A percentile compares a stretch with the other conserved stretches of the same genome.
Conservation (phyloP, 1,140 invertebrate species). For the Schlechtendalia chinensis region DNA sequence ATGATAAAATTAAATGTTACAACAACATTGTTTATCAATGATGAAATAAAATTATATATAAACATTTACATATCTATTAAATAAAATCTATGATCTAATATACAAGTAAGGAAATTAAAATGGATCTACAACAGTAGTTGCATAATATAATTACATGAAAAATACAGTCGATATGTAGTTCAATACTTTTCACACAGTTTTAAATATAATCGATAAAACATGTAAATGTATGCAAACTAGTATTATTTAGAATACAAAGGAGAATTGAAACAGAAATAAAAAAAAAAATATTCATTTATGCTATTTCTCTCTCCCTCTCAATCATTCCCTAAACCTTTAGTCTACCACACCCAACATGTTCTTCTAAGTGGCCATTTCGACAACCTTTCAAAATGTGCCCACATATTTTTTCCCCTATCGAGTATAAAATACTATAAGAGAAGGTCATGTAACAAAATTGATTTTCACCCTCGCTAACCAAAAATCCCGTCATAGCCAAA, state of each 20-base stretch:
- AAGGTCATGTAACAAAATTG: slow-evolving; percentile 45
- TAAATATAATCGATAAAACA: slow-evolving; percentile 39
- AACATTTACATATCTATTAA: no score
- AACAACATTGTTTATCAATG: no score
- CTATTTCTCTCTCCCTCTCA: background rate
- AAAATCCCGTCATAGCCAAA: slow-evolving; percentile 33
- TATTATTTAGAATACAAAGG: slow-evolving; percentile 38
- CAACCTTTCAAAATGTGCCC: slow-evolving; percentile 41
- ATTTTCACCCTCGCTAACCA: slow-evolving; percentile 39
- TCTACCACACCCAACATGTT: slow-evolving; percentile 19
- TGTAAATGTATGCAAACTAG: slow-evolving; percentile 40
- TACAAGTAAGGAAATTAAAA: background rate
- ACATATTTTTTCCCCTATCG: slow-evolving; percentile 27
- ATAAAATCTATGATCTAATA: background rate
- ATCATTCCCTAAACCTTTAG: background rate
- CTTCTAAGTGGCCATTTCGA: slow-evolving; percentile 45
- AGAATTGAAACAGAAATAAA: slow-evolving; percentile 5
- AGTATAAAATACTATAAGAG: slow-evolving; percentile 34
- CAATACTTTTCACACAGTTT: background rate
- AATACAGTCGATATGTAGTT: background rate
- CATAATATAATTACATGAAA: background rate
- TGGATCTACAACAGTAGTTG: slow-evolving; percentile 1
- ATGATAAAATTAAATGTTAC: no score
- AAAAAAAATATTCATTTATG: slow-evolving; percentile 34
- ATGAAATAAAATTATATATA: no score